Conservation (phyloP, 2,797 vertebrate species). For the Loriculus beryllinus region DNA sequence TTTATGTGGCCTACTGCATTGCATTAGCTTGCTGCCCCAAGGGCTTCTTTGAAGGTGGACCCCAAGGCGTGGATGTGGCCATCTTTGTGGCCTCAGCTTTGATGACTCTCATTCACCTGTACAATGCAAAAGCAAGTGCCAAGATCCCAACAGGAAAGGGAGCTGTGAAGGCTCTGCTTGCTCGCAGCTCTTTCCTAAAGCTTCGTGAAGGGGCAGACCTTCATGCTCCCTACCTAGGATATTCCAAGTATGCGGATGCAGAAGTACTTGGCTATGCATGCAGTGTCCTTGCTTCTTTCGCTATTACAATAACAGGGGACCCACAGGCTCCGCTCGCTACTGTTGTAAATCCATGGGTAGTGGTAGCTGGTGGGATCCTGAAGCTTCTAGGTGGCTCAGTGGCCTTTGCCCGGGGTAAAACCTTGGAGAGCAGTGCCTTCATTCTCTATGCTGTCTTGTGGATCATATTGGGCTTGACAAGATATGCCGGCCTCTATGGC, state of each 20-base stretch:
- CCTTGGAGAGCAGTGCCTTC: constrained; percentile 88
- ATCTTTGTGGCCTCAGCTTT: constrained; percentile 79
- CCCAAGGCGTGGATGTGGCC: constrained; percentile 82
- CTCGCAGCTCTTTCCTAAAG: constrained; percentile 59
- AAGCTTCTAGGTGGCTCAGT: constrained; percentile 81
- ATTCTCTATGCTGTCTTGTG: constrained; percentile 85
- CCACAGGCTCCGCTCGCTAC: constrained; percentile 68
- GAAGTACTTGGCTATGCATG: constrained; percentile 83
- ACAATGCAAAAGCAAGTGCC: constrained; percentile 67
- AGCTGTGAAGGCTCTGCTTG: constrained; percentile 68
- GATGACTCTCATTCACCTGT: constrained; percentile 77
- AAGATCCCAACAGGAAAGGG: constrained; percentile 73
- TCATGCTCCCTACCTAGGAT: constrained; percentile 81
- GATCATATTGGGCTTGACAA: constrained; percentile 84
- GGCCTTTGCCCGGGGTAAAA: constrained; percentile 86
- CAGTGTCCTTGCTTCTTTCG: constrained; percentile 83
- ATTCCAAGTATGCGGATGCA: constrained; percentile 86
- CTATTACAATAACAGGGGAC: constrained; percentile 72
- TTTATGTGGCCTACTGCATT: constrained; percentile 82
- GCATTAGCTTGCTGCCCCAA: constrained; percentile 78
- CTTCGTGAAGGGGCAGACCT: constrained; percentile 76
- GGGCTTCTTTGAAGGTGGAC: constrained; percentile 80
- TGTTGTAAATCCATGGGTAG: constrained; percentile 83
- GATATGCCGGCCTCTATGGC: constrained; percentile 79
- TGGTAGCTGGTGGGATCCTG: constrained; percentile 82